Evolutionary conservation across 1,140 invertebrate genomes (phyloP), one percentile per base, ranked within the genome.

Genomic region (Plectrocnemia conspersa): DNA sequence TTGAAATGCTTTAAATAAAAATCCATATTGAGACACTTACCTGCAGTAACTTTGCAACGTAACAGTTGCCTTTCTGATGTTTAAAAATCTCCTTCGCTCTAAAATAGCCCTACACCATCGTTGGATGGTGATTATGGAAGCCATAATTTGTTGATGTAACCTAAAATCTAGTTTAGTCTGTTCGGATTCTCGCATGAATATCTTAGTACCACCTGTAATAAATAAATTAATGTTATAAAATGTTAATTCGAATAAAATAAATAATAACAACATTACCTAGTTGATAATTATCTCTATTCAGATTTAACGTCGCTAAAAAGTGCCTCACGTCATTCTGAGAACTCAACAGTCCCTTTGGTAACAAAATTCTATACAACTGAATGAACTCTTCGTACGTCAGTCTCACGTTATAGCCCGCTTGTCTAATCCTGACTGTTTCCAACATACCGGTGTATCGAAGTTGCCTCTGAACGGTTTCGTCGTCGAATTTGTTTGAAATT

Each of bases 301-400:
- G 76, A 69, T 91, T 86, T 53, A 93, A 76, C 0, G 82, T 84
- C 1, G 83, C 72, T 3, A 96, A 70, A 66, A 94, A 94, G 58
- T 86, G 77, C 52, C 84, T 72, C 6, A 96, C 86, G 68, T 94
- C 90, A 27, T 73, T 73, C 64, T 89, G 84, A 1, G 86, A 87
- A 68, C 88, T 88, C 0, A 89, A 68, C 29, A 91, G 67, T 16
- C 91, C 93, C 65, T 91, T 91, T 0, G 91, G 91, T 53, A 98
- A 68, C 44, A 98, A 71, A 69, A 97, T 96, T 63, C 93, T 78
- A 66, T 91, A 92, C 11, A 92, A 71, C 64, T 95, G 91, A 55
- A 93, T 91, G 69, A 97, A 97, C 72, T 96, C 92, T 62, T 95
- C 91, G 69, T 94, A 97, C 0, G 89, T 87, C 10, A 97, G 77